These are phyloP conservation scores for Sceloporus undulatus DNA, from an alignment of 2,113 vertebrate species.

Conservation along the genomic window DNA sequence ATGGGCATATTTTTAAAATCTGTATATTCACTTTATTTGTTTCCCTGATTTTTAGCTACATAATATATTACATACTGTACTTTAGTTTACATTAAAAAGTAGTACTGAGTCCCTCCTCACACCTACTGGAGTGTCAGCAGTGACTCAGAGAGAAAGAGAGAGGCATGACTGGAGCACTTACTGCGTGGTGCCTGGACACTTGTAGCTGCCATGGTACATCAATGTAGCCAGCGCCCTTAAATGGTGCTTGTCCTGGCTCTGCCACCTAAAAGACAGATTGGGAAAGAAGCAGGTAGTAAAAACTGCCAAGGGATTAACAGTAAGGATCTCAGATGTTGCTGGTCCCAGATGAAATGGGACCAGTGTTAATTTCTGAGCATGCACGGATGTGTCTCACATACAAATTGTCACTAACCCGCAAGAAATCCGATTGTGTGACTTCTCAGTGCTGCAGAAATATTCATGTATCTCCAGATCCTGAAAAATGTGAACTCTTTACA, in stretches of 20 bases:
- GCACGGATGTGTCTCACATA: neutral
- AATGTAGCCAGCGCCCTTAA: neutral
- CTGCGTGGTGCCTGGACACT: neutral
- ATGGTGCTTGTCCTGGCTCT: neutral
- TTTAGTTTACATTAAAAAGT: neutral
- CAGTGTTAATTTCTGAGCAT: neutral
- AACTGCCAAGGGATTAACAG: neutral
- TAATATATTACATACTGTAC: neutral
- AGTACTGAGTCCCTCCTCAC: neutral
- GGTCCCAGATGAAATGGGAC: neutral
- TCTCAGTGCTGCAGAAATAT: too few species aligned
- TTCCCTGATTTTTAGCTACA: neutral
- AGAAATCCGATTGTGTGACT: too few species aligned
- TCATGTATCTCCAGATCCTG: too few species aligned
- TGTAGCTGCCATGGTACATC: neutral
- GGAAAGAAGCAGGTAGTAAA: neutral
- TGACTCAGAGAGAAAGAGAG: too few species aligned
- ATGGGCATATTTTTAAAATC: neutral
- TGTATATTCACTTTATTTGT: too few species aligned
- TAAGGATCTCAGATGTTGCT: neutral
- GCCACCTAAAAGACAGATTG: neutral
- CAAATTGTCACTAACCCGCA: too few species aligned
- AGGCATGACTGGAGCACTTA: neutral
- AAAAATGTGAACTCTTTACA: too few species aligned
- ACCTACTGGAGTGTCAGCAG: too few species aligned